Conservation (phyloP, 2,888 invertebrate genomes). For the Hermodice carunculata region DNA sequence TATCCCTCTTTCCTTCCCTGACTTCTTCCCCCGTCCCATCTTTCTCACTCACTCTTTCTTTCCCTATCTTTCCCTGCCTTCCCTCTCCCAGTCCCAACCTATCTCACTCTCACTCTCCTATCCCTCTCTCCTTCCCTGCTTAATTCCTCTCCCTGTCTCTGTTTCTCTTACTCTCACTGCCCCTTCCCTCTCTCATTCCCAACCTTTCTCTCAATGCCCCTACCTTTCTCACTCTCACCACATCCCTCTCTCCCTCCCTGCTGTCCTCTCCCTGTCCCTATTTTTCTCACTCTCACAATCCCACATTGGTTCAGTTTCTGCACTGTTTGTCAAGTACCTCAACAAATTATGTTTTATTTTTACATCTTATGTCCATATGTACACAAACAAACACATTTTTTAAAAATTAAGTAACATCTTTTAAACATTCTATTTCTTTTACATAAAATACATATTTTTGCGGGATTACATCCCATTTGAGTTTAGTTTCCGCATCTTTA, state of each 20-base stretch:
- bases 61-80: not conserved
- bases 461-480: too few relatives aligned
- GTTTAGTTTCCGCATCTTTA: too few relatives aligned
- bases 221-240: not conserved
- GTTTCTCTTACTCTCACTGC: slow-evolving; percentile 1
- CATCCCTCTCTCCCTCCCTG: not conserved
- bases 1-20: not conserved
- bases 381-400: too few relatives aligned
- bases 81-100: not conserved
- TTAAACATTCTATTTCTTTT: too few relatives aligned
- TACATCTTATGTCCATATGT: too few relatives aligned
- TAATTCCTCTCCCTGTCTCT: not conserved
- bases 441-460: too few relatives aligned
- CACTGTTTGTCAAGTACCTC: too few relatives aligned
- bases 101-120: not conserved
- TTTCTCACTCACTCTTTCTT: not conserved
- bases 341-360: too few relatives aligned
- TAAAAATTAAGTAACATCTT: too few relatives aligned
- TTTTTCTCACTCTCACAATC: not conserved
- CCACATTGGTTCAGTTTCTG: too few relatives aligned
- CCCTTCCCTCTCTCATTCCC: not conserved
- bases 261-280: not conserved
- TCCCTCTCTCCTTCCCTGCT: not conserved
- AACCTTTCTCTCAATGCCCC: not conserved
- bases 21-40: not conserved